Conservation (phyloP, 2,888 invertebrate species). For the Epirrita christyi region DNA sequence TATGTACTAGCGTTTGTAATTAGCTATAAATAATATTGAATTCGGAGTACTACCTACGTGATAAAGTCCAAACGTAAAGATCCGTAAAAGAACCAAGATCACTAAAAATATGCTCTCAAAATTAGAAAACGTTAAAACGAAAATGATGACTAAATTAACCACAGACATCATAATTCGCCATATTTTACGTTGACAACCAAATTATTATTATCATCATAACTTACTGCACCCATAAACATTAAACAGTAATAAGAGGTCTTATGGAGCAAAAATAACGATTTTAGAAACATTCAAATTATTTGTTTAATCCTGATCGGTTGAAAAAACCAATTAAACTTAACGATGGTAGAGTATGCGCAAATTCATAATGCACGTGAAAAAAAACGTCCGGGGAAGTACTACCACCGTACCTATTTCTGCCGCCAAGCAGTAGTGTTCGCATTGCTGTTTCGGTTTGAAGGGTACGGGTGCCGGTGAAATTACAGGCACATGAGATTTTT, state of each 20-base stretch:
- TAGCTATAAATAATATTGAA: no score
- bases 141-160: slow-evolving; percentile 10
- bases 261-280: slow-evolving; percentile 8
- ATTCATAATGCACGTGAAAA: background rate
- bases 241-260: slow-evolving; percentile 9
- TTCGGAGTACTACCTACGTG: no score
- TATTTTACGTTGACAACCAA: slow-evolving; percentile 12
- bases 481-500: no score
- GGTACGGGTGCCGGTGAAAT: no score
- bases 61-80: no score
- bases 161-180: slow-evolving; percentile 5
- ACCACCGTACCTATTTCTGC: no score
- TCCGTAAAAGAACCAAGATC: no score
- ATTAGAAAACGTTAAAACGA: background rate
- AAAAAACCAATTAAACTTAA: slow-evolving; percentile 37
- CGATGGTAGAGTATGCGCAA: slow-evolving; percentile 22
- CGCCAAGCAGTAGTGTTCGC: no score
- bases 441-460: no score
- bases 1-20: no score
- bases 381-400: no score
- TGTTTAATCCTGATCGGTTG: slow-evolving; percentile 30
- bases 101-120: no score
- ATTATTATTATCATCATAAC: slow-evolving; percentile 21
- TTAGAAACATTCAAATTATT: slow-evolving; percentile 28
- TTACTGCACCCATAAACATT: slow-evolving; percentile 5